A percentile compares a stretch with the other conserved stretches of the same genome.
Evolutionary conservation across 2,797 vertebrate species (phyloP).

Genomic region (Amblyraja radiata): DNA sequence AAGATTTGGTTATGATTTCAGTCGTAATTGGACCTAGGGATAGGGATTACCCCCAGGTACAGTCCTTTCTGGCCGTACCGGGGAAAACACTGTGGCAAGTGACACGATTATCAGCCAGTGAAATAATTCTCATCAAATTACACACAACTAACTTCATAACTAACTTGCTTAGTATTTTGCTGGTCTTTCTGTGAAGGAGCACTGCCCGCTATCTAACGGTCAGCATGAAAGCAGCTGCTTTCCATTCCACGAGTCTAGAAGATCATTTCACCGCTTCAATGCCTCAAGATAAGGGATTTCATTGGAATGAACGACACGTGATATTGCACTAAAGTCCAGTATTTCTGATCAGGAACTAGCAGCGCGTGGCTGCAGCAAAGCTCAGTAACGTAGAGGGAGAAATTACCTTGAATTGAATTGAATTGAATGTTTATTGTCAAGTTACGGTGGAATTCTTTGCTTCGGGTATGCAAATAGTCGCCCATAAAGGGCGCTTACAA

Average conservation of each 20-base stretch:
- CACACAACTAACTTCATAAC: background rate
- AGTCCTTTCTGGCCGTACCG: background rate
- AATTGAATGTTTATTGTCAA: no score
- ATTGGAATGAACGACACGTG: background rate
- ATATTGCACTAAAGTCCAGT: background rate
- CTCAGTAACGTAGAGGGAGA: background rate
- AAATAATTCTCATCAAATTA: background rate
- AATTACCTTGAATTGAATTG: background rate
- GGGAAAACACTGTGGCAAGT: background rate
- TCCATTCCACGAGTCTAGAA: background rate
- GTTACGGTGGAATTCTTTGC: no score
- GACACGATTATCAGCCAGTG: background rate
- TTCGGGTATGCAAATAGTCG: no score
- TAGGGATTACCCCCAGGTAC: background rate
- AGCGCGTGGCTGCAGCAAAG: background rate
- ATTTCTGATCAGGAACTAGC: slow-evolving; percentile 20
- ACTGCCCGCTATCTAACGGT: background rate
- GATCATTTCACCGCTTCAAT: background rate
- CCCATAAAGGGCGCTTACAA: no score
- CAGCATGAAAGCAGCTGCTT: background rate
- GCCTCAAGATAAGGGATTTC: background rate
- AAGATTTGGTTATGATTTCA: background rate
- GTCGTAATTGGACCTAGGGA: background rate
- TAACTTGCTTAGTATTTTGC: background rate
- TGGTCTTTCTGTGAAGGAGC: background rate